Conservation (phyloP, 1,140 invertebrate species). For the Cydia strobilella region DNA sequence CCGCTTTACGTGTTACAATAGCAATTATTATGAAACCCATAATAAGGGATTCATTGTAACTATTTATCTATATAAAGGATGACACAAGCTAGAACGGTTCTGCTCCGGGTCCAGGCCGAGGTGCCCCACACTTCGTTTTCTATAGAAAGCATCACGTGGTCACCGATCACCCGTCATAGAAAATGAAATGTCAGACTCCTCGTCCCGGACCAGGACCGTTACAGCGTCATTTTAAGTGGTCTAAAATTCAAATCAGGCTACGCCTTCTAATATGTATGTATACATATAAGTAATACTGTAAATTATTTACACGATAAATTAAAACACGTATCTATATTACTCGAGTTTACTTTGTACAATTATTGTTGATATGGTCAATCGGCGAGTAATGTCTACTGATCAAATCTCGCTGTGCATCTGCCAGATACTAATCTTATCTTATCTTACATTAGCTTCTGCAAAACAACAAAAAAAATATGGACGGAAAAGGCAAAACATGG, state of each 20-base stretch:
- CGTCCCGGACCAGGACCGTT: too few species aligned
- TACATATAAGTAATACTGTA: background rate
- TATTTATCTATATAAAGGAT: too few species aligned
- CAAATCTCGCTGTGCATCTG: conserved; percentile 71
- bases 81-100: too few species aligned
- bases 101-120: too few species aligned
- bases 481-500: conserved; percentile 28
- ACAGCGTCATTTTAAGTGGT: background rate
- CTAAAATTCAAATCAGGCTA: background rate
- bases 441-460: conserved; percentile 39
- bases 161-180: too few species aligned
- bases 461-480: conserved; percentile 37
- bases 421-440: conserved; percentile 41
- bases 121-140: too few species aligned
- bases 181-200: too few species aligned
- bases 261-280: background rate
- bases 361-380: conserved; percentile 53
- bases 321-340: conserved; percentile 21
- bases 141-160: too few species aligned
- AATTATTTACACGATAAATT: conserved; percentile 12
- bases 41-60: too few species aligned
- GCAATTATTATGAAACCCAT: background rate
- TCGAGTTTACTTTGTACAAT: conserved; percentile 36
- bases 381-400: conserved; percentile 58
- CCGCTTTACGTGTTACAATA: background rate